phyloP scores from a whole-genome alignment of 2,113 vertebrate species.

The Coptodon rendalli region DNA sequence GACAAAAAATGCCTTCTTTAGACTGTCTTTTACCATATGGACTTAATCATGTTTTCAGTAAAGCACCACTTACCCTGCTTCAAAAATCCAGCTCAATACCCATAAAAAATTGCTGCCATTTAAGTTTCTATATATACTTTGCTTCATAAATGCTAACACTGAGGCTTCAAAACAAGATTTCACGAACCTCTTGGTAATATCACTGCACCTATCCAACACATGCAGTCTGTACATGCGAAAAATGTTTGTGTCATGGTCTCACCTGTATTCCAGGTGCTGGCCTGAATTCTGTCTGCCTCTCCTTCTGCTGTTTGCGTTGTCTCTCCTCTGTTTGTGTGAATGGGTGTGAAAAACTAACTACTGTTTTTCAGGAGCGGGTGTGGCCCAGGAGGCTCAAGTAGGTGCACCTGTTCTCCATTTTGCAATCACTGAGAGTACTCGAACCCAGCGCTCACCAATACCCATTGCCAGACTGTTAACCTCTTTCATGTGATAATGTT shows the following conservation, averaged over 20 bases:
- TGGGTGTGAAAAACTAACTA: neutral
- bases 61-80: neutral
- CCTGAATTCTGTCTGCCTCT: neutral
- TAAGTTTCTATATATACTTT: neutral
- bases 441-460: neutral
- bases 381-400: neutral
- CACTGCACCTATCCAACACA: neutral
- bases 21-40: neutral
- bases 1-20: neutral
- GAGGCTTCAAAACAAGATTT: neutral
- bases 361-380: neutral
- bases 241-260: neutral
- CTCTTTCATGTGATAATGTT: neutral
- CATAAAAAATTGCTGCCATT: neutral
- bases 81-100: neutral
- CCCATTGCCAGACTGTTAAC: neutral
- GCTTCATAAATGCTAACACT: neutral
- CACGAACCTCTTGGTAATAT: neutral
- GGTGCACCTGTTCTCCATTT: neutral
- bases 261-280: neutral
- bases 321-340: fast-evolving
- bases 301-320: fast-evolving
- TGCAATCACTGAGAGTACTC: neutral
- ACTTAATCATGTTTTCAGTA: neutral
- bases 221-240: neutral